phyloP scores from a whole-genome alignment of 2,888 invertebrate genomes.

The Panzeria rudis region DNA sequence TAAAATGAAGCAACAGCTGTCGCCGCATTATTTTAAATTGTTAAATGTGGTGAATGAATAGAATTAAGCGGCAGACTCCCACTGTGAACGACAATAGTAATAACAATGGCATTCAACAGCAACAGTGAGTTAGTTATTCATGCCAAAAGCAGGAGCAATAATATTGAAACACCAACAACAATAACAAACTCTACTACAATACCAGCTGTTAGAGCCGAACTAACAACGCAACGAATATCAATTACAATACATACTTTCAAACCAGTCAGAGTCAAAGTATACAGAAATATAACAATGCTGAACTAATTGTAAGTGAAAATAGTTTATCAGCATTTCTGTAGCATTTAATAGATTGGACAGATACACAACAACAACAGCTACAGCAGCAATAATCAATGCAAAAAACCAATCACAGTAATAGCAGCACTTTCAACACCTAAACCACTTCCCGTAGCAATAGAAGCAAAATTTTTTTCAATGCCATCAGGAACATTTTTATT shows the following conservation, averaged over 20 bases:
- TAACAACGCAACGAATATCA: constrained; percentile 31
- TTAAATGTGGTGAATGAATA: constrained; percentile 72
- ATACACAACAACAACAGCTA: constrained; percentile 4
- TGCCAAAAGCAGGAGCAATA: constrained; percentile 23
- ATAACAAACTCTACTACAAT: background rate
- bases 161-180: constrained; percentile 71
- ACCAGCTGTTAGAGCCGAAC: constrained; percentile 7
- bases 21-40: constrained; percentile 63
- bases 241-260: constrained; percentile 17
- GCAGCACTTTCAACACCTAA: background rate
- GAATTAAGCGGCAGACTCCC: constrained; percentile 74
- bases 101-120: constrained; percentile 50
- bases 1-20: constrained; percentile 71
- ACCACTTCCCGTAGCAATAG: background rate
- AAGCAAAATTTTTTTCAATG: background rate
- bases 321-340: constrained; percentile 46
- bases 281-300: constrained; percentile 20
- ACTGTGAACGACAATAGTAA: constrained; percentile 43
- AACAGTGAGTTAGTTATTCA: background rate
- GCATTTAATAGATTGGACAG: background rate
- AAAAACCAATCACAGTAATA: constrained; percentile 20
- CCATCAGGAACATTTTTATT: background rate
- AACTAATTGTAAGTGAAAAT: constrained; percentile 66
- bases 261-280: background rate
- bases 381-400: background rate